A percentile compares a stretch with the other conserved stretches of the same genome.
These are phyloP conservation scores for Salticus scenicus DNA, from an alignment of 2,888 invertebrate species.

Conservation along the genomic window DNA sequence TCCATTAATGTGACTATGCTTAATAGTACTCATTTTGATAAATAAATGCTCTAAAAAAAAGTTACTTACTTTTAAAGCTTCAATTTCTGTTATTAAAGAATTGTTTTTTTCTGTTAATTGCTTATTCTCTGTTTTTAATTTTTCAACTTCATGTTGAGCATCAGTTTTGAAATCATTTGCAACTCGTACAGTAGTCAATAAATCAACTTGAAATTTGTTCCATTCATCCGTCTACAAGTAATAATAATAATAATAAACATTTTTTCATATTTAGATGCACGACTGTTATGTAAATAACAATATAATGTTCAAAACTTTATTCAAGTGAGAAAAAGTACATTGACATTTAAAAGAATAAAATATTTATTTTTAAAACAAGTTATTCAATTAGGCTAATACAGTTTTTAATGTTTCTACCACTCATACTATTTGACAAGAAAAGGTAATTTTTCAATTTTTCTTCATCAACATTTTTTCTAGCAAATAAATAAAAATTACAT, in stretches of 20 bases:
- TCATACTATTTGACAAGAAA: too few species aligned
- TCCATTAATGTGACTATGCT: too few species aligned
- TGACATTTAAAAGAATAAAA: too few species aligned
- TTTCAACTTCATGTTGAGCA: slow-evolving; percentile 83
- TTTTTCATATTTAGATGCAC: neutral
- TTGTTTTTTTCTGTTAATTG: slow-evolving; percentile 85
- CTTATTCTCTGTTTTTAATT: slow-evolving; percentile 88
- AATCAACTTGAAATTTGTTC: slow-evolving; percentile 95
- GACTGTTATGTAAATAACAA: neutral
- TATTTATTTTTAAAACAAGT: too few species aligned
- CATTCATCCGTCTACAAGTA: slow-evolving; percentile 85
- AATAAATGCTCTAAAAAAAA: too few species aligned
- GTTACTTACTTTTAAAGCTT: slow-evolving; percentile 80
- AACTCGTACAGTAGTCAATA: slow-evolving; percentile 93
- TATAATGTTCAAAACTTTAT: neutral
- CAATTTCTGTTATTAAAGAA: slow-evolving; percentile 85
- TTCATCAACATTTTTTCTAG: too few species aligned
- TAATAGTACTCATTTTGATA: too few species aligned
- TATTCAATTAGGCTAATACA: too few species aligned
- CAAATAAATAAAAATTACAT: too few species aligned
- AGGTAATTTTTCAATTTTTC: too few species aligned
- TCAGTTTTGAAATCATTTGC: slow-evolving; percentile 98
- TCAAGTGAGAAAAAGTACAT: too few species aligned
- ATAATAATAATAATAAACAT: neutral
- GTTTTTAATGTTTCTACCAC: too few species aligned